Percentiles rank a stretch among this genome's conserved stretches.
Evolutionary conservation across 2,113 vertebrate species (phyloP).

Genomic region (Cynoglossus semilaevis): DNA sequence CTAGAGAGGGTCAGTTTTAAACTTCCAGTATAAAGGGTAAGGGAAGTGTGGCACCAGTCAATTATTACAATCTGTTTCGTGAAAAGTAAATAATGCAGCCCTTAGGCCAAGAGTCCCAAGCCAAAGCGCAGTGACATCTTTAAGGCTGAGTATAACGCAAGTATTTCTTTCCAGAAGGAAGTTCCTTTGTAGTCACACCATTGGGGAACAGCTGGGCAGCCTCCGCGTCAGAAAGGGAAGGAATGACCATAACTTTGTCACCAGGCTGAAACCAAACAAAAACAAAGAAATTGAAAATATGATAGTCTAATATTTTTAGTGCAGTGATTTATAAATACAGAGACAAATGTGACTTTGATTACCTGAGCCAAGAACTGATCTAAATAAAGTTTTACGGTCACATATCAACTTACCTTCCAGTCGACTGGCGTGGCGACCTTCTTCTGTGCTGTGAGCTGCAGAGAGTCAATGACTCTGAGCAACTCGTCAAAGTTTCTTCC

Average conservation of each 20-base stretch:
- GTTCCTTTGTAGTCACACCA: constrained; percentile 85
- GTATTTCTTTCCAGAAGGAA: constrained; percentile 94
- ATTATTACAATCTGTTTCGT: too few species aligned
- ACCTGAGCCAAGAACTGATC: background rate
- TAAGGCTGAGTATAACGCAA: constrained; percentile 89
- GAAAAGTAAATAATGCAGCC: background rate
- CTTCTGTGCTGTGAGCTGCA: constrained; percentile 91
- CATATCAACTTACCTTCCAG: constrained; percentile 85
- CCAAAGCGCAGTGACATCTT: constrained; percentile 16
- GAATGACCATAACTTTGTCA: constrained; percentile 91
- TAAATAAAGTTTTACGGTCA: background rate
- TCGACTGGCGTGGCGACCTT: constrained; percentile 93
- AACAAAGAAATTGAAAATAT: background rate
- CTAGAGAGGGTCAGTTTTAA: too few species aligned
- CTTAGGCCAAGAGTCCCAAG: background rate
- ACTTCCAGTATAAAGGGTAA: background rate
- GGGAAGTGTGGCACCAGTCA: too few species aligned
- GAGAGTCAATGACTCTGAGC: constrained; percentile 88
- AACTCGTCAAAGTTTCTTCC: constrained; percentile 96
- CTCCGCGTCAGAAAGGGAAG: constrained; percentile 84
- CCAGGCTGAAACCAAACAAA: constrained; percentile 72
- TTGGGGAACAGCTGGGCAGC: constrained; percentile 85
- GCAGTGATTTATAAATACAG: too few species aligned
- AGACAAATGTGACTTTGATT: background rate
- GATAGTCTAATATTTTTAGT: too few species aligned